Evolutionary conservation across 2,888 invertebrate genomes (phyloP).

Genomic region (Beris chalybata): DNA sequence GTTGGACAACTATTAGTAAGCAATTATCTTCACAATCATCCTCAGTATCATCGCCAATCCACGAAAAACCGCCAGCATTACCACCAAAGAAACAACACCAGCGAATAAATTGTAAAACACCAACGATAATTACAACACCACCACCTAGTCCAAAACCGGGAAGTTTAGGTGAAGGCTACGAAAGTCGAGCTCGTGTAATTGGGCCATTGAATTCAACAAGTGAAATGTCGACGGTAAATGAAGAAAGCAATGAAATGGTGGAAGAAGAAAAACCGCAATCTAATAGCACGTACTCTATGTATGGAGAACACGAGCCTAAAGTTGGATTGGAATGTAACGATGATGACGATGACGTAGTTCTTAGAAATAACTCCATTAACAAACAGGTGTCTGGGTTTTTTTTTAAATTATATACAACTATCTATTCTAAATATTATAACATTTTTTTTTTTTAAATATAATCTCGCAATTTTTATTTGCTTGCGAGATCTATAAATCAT

Average conservation of each 20-base stretch:
- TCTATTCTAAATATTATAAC: too few relatives aligned
- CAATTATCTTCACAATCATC: slow-evolving; percentile 39
- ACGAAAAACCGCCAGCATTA: slow-evolving; percentile 62
- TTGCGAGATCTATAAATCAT: too few relatives aligned
- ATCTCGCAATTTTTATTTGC: too few relatives aligned
- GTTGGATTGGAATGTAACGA: slow-evolving; percentile 39
- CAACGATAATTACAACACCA: slow-evolving; percentile 57
- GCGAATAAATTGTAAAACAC: slow-evolving; percentile 57
- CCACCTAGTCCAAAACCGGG: slow-evolving; percentile 55
- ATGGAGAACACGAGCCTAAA: slow-evolving; percentile 42
- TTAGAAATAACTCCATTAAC: slow-evolving; percentile 43
- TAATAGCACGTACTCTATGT: slow-evolving; percentile 14
- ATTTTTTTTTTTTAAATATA: too few relatives aligned
- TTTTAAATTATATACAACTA: neutral
- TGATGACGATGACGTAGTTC: slow-evolving; percentile 43
- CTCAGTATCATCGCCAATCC: slow-evolving; percentile 40
- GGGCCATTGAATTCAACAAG: slow-evolving; percentile 46
- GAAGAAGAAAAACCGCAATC: slow-evolving; percentile 25
- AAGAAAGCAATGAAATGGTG: slow-evolving; percentile 43
- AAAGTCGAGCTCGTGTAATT: slow-evolving; percentile 46
- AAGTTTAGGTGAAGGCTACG: slow-evolving; percentile 31
- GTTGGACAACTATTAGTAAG: slow-evolving; percentile 39
- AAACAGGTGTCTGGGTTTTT: slow-evolving; percentile 41
- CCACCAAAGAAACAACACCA: slow-evolving; percentile 63
- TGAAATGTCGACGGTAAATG: slow-evolving; percentile 57